Conservation (phyloP, 2,888 invertebrate genomes). For the Tineola bisselliella region DNA sequence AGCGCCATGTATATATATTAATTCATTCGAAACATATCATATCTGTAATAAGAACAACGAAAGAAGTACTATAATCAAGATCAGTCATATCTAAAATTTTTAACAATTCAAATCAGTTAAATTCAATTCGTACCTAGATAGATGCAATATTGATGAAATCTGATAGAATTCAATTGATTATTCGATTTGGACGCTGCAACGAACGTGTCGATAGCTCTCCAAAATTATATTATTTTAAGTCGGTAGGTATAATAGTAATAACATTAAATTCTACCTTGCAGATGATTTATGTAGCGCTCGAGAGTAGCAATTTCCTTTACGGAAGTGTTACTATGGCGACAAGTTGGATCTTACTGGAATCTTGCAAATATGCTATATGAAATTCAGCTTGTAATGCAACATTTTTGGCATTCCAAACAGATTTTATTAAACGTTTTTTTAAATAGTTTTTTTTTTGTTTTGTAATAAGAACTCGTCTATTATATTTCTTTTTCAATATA, state of each 20-base stretch:
- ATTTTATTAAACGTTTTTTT: too few species aligned
- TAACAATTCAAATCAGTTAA: too few species aligned
- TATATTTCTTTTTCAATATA: too few species aligned
- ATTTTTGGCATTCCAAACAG: neutral
- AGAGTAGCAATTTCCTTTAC: slow-evolving; percentile 16
- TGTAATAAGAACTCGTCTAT: too few species aligned
- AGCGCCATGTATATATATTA: too few species aligned
- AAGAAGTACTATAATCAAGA: too few species aligned
- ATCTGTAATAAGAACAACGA: too few species aligned
- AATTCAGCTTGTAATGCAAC: neutral
- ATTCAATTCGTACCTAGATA: too few species aligned
- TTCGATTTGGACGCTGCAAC: neutral
- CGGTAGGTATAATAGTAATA: neutral
- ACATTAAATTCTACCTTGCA: slow-evolving; percentile 15
- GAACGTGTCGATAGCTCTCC: neutral
- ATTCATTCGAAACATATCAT: too few species aligned
- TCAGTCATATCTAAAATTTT: too few species aligned
- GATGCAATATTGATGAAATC: neutral
- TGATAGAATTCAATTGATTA: slow-evolving; percentile 7
- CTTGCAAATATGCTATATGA: slow-evolving; percentile 8
- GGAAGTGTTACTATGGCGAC: slow-evolving; percentile 15
- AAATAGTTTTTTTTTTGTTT: too few species aligned
- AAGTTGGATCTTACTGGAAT: slow-evolving; percentile 1
- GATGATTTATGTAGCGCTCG: slow-evolving; percentile 15
- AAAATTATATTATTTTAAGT: neutral